Evolutionary conservation across 2,113 vertebrate genomes (phyloP).

Genomic region (Salvelinus fontinalis): DNA sequence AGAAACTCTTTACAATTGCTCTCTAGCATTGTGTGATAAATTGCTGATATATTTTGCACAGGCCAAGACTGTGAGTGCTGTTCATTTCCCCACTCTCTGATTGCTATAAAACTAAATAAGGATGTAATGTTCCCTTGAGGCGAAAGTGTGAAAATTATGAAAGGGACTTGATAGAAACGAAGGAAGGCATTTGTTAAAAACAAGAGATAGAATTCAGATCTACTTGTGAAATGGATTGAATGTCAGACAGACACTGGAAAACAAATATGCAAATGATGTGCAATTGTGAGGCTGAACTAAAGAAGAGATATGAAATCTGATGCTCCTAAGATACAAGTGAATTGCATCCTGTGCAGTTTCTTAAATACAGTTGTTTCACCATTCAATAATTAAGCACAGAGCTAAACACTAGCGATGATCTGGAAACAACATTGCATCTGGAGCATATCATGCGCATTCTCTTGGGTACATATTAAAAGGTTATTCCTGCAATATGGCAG

Average conservation of each 20-base stretch:
- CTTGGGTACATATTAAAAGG: slow-evolving; percentile 27
- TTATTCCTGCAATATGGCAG: slow-evolving; percentile 22
- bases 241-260: slow-evolving; percentile 27
- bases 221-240: slow-evolving; percentile 41
- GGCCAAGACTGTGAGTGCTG: neutral
- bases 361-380: slow-evolving; percentile 63
- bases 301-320: slow-evolving; percentile 41
- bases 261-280: slow-evolving; percentile 36
- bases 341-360: slow-evolving; percentile 41
- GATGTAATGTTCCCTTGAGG: slow-evolving; percentile 41
- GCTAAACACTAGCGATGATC: slow-evolving; percentile 34
- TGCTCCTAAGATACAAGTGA: slow-evolving; percentile 36
- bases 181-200: slow-evolving; percentile 5
- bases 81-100: slow-evolving; percentile 33
- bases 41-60: too few relatives aligned
- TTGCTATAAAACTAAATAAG: slow-evolving; percentile 26
- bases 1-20: too few relatives aligned
- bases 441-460: slow-evolving; percentile 24
- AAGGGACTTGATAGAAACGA: neutral
- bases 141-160: slow-evolving; percentile 3
- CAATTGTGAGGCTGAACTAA: slow-evolving; percentile 47
- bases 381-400: slow-evolving; percentile 57
- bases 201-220: slow-evolving; percentile 27
- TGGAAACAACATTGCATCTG: slow-evolving; percentile 27
- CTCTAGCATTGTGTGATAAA: too few relatives aligned